These are phyloP conservation scores for Itoplectis maculator DNA, from an alignment of 2,888 invertebrate genomes.

Conservation along the genomic window DNA sequence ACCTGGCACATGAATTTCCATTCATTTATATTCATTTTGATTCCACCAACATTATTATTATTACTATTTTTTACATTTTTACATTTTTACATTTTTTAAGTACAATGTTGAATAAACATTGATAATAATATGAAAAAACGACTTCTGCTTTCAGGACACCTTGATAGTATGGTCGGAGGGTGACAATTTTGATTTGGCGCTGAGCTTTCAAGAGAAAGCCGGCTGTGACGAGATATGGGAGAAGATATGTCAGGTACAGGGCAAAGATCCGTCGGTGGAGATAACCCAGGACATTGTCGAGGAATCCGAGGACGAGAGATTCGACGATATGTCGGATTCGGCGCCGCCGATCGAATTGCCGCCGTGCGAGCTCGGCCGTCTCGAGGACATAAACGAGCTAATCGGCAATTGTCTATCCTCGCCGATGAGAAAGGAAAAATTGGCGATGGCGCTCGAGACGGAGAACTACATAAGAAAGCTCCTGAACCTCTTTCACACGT, in stretches of 20 bases:
- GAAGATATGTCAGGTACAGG: conserved; percentile 99
- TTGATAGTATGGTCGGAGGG: conserved; percentile 99
- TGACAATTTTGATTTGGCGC: conserved; percentile 99
- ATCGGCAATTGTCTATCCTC: conserved; percentile 95
- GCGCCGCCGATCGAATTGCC: conserved; percentile 98
- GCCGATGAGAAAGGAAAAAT: conserved; percentile 96
- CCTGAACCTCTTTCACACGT: conserved; percentile 97
- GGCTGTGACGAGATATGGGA: conserved; percentile 99
- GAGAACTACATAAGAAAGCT: conserved; percentile 98
- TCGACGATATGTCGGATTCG: conserved; percentile 98
- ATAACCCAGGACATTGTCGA: conserved; percentile 98
- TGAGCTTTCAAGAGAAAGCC: conserved; percentile 99
- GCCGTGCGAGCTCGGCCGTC: conserved; percentile 95
- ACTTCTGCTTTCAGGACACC: conserved; percentile 89
- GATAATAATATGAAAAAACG: conserved; percentile 9
- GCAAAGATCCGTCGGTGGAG: conserved; percentile 99
- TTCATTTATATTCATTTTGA: background rate
- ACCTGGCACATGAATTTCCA: too few relatives aligned
- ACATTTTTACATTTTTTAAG: too few relatives aligned
- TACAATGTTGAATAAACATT: background rate
- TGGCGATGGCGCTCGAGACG: conserved; percentile 96
- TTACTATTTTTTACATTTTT: background rate
- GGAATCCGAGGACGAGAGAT: conserved; percentile 98
- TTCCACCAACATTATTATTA: background rate
- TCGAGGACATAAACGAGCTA: conserved; percentile 98